Base-by-base conservation (phyloP, 2,113 vertebrate genomes). In the Sylvietta virens region DNA sequence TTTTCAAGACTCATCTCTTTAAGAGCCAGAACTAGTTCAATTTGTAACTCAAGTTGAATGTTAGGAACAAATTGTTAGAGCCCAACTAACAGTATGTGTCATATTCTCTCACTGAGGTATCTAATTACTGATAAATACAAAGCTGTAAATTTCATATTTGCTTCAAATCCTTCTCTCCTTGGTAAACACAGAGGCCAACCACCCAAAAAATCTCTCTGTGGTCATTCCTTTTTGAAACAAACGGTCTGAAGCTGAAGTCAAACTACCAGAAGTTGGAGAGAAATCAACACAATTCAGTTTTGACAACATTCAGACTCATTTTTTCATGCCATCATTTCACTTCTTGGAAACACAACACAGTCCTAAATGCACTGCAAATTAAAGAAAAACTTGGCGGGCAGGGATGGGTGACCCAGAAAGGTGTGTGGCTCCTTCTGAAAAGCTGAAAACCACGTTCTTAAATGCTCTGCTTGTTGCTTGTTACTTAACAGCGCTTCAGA, bases 21-120 rank as follows among this genome's bases (percentile, higher is more conserved):
- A 97, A 97, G 97, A 96, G 86, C 81, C 88, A 91, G 81, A 88
- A 95, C 96, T 93, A 90, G 90, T 97, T 97, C 96, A 97, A 92
- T 86, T 88, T 96, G 66, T 81, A 96, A 92, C 74, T 91, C 78
- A 94, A 82, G 71, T 21, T 11, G 24, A 96, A 95, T 87, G 79
- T 42, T 90, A 86, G 53, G 51, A 83, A 65, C 71, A 93, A 82
- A 77, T 95, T 72, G 72, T 81, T 13, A 1, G 78, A 88, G 44
- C 26, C 44, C 78, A 51, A 28, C 39, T 66, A 92, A 89, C 60
- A 78, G 26, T 44, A 16, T 47, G 40, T 86, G 78, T 90, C 69
- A 60, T 28, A 70, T 42, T 93, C 35, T 81, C 50, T 84, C 67
- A 61, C 45, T 44, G 54, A 86, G 67, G 51, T 84, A 54, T 30